Conservation (phyloP, 2,797 vertebrate species). For the Crocodylus rhombifer region DNA sequence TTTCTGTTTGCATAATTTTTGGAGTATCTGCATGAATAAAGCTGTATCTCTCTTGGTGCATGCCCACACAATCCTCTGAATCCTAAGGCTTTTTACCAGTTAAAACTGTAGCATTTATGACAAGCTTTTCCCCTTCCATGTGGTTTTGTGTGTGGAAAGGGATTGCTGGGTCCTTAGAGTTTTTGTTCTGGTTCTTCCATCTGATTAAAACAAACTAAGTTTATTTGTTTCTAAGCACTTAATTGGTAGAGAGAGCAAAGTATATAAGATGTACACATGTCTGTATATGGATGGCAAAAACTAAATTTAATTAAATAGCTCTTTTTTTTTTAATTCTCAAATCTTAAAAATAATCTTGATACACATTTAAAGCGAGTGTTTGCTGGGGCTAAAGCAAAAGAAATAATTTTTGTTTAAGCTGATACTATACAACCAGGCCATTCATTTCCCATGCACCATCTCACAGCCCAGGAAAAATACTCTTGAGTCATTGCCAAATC, state of each 20-base stretch:
- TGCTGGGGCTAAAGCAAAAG: slow-evolving; percentile 12
- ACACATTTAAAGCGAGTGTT: slow-evolving; percentile 9
- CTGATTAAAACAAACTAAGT: slow-evolving; percentile 46
- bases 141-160: slow-evolving; percentile 13
- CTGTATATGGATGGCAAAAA: slow-evolving; percentile 28
- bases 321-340: slow-evolving; percentile 47
- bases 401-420: neutral
- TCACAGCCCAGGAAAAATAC: slow-evolving; percentile 34
- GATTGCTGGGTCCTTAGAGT: slow-evolving; percentile 34
- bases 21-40: neutral
- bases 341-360: slow-evolving; percentile 22
- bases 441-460: slow-evolving; percentile 1
- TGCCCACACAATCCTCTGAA: neutral
- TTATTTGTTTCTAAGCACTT: slow-evolving; percentile 54
- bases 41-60: neutral
- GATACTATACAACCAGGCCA: neutral
- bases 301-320: neutral
- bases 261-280: neutral
- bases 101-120: slow-evolving; percentile 34
- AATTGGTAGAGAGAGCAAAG: slow-evolving; percentile 34
- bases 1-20: neutral
- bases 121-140: slow-evolving; percentile 22
- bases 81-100: slow-evolving; percentile 12
- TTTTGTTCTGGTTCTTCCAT: slow-evolving; percentile 13
- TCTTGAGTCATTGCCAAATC: slow-evolving; percentile 38